Percentiles rank a stretch among this genome's conserved stretches.
These are phyloP conservation scores for Catagonus wagneri DNA, from an alignment of 2,113 vertebrate species.

Conservation along the genomic window DNA sequence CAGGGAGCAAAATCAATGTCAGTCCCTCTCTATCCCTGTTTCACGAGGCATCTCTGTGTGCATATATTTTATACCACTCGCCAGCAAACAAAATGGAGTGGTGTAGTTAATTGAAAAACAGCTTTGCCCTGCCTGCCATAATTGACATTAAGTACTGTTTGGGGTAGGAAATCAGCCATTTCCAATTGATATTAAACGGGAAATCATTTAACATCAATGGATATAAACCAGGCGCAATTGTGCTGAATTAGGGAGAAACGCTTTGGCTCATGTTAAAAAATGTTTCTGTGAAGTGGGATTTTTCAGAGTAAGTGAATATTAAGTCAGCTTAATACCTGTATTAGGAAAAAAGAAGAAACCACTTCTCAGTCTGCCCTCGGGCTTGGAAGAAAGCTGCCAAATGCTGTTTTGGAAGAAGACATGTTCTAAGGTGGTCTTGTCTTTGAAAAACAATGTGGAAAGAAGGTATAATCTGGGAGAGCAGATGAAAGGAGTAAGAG, in stretches of 20 bases:
- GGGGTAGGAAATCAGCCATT: slow-evolving; percentile 85
- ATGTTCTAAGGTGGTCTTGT: slow-evolving; percentile 72
- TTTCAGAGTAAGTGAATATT: slow-evolving; percentile 83
- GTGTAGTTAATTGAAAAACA: slow-evolving; percentile 81
- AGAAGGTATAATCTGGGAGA: slow-evolving; percentile 51
- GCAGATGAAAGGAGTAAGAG: slow-evolving; percentile 58
- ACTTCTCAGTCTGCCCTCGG: slow-evolving; percentile 74
- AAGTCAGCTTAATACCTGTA: slow-evolving; percentile 84
- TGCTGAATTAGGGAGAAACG: slow-evolving; percentile 81
- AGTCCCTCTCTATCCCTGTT: background rate
- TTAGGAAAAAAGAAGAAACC: slow-evolving; percentile 78
- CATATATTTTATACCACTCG: background rate
- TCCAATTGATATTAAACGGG: slow-evolving; percentile 85
- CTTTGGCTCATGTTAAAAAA: slow-evolving; percentile 83
- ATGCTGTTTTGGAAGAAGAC: slow-evolving; percentile 72
- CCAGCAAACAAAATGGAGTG: slow-evolving; percentile 80
- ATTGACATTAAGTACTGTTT: slow-evolving; percentile 86
- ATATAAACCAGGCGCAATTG: slow-evolving; percentile 83
- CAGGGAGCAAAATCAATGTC: background rate
- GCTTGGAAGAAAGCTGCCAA: slow-evolving; percentile 67
- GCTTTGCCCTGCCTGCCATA: slow-evolving; percentile 78
- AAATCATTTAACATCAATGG: slow-evolving; percentile 85
- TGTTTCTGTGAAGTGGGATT: slow-evolving; percentile 84
- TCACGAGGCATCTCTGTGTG: background rate
- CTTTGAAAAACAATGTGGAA: slow-evolving; percentile 72